phyloP scores from a whole-genome alignment of 2,888 invertebrate species.

The Limenitis camilla region DNA sequence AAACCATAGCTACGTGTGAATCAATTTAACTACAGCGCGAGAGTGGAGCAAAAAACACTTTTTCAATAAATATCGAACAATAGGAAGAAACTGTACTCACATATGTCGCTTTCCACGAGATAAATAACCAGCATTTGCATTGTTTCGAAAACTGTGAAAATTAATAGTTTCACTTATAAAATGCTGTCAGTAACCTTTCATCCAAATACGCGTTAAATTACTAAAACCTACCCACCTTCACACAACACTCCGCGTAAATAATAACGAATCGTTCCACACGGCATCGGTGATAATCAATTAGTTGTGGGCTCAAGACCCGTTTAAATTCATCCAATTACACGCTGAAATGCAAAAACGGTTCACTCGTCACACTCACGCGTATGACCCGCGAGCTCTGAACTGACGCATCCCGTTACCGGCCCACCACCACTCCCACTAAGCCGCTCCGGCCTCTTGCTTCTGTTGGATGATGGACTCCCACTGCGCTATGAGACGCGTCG shows the following conservation, averaged over 20 bases:
- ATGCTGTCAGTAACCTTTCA: background rate
- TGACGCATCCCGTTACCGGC: conserved; percentile 20
- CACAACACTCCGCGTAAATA: background rate
- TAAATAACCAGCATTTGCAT: conserved; percentile 70
- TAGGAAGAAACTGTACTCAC: conserved; percentile 67
- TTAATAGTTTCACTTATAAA: conserved; percentile 55
- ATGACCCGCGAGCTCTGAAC: conserved; percentile 20
- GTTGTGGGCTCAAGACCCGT: background rate
- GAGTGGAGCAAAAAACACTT: conserved; percentile 48
- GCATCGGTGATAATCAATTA: background rate
- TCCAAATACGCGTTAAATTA: background rate
- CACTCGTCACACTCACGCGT: conserved; percentile 22
- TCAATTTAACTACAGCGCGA: conserved; percentile 37
- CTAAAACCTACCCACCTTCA: background rate
- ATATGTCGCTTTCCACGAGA: conserved; percentile 59
- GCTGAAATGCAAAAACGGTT: conserved; percentile 12
- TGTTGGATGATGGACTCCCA: conserved; percentile 87
- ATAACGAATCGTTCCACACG: background rate
- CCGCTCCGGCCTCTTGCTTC: conserved; percentile 73
- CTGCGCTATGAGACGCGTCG: conserved; percentile 82
- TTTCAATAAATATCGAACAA: conserved; percentile 54
- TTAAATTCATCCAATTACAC: conserved; percentile 1
- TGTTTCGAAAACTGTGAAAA: conserved; percentile 63
- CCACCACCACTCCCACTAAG: conserved; percentile 35
- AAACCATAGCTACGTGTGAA: conserved; percentile 6